A percentile compares a stretch with the other conserved stretches of the same genome.
Conservation (phyloP, 2,797 vertebrate species). For the Hirundo rustica region DNA sequence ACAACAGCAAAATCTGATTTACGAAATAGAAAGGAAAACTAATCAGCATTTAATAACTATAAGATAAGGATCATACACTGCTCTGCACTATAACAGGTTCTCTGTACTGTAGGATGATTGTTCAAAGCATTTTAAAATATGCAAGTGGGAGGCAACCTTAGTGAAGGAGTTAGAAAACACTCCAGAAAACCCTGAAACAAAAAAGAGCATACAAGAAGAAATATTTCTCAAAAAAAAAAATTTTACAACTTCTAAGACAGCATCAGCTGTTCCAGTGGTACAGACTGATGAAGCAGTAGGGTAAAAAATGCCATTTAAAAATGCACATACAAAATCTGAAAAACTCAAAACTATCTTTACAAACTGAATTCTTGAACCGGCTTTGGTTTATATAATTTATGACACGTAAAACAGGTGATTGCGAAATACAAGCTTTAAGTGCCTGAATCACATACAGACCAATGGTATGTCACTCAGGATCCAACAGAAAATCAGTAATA, state of each 20-base stretch:
- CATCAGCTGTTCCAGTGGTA: background rate
- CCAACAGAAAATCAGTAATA: background rate
- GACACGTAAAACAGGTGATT: background rate
- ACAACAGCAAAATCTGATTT: background rate
- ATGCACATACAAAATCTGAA: background rate
- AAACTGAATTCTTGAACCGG: background rate
- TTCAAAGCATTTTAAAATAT: background rate
- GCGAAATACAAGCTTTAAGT: background rate
- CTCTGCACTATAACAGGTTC: background rate
- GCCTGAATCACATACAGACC: background rate
- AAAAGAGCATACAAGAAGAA: background rate
- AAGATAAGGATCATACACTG: background rate
- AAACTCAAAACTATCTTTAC: background rate
- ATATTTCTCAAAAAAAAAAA: background rate
- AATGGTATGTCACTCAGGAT: background rate
- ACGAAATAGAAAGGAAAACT: background rate
- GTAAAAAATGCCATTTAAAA: background rate
- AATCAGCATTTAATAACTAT: background rate
- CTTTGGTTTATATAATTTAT: background rate
- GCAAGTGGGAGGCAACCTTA: background rate
- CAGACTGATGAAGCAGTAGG: background rate
- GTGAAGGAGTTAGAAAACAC: background rate
- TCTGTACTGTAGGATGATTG: background rate
- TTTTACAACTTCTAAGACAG: background rate
- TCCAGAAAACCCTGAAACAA: background rate